phyloP scores from a whole-genome alignment of 2,113 vertebrate genomes.

The Neolamprologus brichardi region DNA sequence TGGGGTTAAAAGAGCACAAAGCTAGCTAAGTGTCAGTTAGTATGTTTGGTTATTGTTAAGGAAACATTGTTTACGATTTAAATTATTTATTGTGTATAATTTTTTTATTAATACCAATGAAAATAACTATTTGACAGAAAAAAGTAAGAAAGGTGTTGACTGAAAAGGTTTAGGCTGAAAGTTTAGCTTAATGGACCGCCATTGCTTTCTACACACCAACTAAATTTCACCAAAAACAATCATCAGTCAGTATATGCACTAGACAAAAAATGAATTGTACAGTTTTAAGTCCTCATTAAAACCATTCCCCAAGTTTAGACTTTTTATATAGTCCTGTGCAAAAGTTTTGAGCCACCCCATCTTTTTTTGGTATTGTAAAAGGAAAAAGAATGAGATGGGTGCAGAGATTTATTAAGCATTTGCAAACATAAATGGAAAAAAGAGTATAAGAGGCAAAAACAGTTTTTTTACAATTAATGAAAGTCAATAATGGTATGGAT shows the following conservation, averaged over 20 bases:
- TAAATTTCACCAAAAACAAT: neutral
- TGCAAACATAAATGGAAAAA: neutral
- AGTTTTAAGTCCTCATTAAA: neutral
- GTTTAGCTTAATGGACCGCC: neutral
- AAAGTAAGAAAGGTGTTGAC: neutral
- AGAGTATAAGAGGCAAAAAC: neutral
- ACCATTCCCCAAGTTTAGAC: neutral
- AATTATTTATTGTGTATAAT: neutral
- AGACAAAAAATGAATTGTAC: neutral
- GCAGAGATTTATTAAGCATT: neutral
- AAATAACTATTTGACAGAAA: neutral
- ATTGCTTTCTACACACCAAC: neutral
- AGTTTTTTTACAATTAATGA: neutral
- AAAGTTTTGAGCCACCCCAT: neutral
- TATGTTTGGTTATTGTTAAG: neutral
- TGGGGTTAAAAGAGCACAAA: neutral
- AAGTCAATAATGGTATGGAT: neutral
- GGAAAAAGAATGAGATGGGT: neutral
- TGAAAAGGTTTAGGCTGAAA: neutral
- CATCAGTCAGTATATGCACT: neutral
- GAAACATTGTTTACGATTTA: neutral
- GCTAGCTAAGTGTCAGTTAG: neutral
- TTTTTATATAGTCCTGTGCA: neutral
- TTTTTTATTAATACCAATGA: neutral
- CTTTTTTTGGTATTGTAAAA: neutral